phyloP scores from a whole-genome alignment of 2,888 invertebrate species.

The Dioctria rufipes region DNA sequence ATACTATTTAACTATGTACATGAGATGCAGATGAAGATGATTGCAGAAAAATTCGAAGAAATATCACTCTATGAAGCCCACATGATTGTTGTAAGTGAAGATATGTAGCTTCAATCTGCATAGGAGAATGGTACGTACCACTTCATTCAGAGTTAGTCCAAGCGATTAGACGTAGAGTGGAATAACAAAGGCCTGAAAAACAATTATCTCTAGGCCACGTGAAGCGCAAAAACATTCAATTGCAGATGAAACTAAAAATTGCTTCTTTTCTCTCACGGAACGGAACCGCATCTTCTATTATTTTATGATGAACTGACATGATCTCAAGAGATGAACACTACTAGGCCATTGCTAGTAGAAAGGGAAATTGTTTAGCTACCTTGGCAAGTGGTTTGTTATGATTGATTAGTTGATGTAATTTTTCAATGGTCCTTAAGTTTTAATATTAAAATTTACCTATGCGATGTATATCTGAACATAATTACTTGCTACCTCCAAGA shows the following conservation, averaged over 20 bases:
- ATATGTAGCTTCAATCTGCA: not conserved
- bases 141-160: conserved; percentile 28
- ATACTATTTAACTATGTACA: not conserved
- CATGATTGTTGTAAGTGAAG: not conserved
- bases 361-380: conserved; percentile 30
- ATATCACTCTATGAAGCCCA: conserved; percentile 13
- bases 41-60: conserved; percentile 36
- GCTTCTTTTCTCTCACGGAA: conserved; percentile 14
- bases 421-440: too few relatives aligned
- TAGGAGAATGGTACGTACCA: conserved; percentile 14
- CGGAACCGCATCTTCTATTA: conserved; percentile 1
- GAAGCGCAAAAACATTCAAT: conserved; percentile 31
- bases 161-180: conserved; percentile 9
- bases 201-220: conserved; percentile 43
- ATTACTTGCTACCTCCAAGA: too few relatives aligned
- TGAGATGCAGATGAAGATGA: conserved; percentile 20
- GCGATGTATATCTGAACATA: too few relatives aligned
- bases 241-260: not conserved
- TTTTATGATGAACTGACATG: not conserved
- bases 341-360: conserved; percentile 17
- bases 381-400: not conserved
- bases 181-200: conserved; percentile 14
- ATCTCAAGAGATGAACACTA: conserved; percentile 23
- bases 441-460: too few relatives aligned
- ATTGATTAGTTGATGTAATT: too few relatives aligned